Conservation (phyloP, 2,113 vertebrate species). For the Rhodinocichla rosea region DNA sequence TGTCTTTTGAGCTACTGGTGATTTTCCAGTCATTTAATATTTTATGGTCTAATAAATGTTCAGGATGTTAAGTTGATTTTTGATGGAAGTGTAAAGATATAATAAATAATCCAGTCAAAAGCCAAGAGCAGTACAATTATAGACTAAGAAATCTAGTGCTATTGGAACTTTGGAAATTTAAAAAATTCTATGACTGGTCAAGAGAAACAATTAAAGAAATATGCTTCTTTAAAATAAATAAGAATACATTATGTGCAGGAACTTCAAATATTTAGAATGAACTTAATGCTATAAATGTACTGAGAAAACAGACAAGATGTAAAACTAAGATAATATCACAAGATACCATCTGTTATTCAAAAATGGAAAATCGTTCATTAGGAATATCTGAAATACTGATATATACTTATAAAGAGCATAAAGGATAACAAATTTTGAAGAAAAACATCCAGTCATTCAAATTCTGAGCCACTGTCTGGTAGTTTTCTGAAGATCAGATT, state of each 20-base stretch:
- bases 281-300: background rate
- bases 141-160: background rate
- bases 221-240: background rate
- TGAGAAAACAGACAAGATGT: background rate
- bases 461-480: background rate
- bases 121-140: background rate
- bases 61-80: background rate
- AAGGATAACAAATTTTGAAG: background rate
- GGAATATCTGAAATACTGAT: background rate
- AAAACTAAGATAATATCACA: background rate
- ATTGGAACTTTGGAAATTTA: background rate
- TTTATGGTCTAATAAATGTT: background rate
- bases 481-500: background rate
- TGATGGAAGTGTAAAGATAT: background rate
- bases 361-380: background rate
- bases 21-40: background rate
- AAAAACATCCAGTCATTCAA: background rate
- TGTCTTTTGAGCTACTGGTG: background rate
- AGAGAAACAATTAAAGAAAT: background rate
- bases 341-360: background rate
- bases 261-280: background rate
- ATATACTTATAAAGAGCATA: background rate
- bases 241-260: background rate
- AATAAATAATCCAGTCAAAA: background rate
- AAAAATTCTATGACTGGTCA: background rate